A percentile compares a stretch with the other conserved stretches of the same genome.
These are phyloP conservation scores for Ceratoteleas bidentatus DNA, from an alignment of 1,140 invertebrate species.

Conservation along the genomic window DNA sequence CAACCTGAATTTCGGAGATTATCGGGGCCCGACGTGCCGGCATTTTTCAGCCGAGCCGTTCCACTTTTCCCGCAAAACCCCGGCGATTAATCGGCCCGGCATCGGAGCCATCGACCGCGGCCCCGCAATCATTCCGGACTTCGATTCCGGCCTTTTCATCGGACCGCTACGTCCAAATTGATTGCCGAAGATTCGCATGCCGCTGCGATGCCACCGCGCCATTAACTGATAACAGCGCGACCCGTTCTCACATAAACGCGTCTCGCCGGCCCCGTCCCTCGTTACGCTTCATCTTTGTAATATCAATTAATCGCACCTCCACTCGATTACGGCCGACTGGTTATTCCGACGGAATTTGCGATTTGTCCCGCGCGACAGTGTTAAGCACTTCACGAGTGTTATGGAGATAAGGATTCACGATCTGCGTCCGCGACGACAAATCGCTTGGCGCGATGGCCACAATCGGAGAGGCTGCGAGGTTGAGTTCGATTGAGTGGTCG, in stretches of 20 bases:
- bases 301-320: slow-evolving; percentile 55
- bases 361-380: slow-evolving; percentile 16
- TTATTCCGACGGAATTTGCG: slow-evolving; percentile 27
- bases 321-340: slow-evolving; percentile 25
- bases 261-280: slow-evolving; percentile 30
- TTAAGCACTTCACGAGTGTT: slow-evolving; percentile 20
- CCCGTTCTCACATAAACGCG: slow-evolving; percentile 24
- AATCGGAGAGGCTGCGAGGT: no score
- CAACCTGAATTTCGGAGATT: slow-evolving; percentile 58
- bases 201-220: slow-evolving; percentile 50
- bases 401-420: slow-evolving; percentile 18
- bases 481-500: no score
- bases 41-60: slow-evolving; percentile 57
- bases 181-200: slow-evolving; percentile 55
- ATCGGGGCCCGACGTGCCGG: slow-evolving; percentile 55
- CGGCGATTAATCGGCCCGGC: slow-evolving; percentile 48
- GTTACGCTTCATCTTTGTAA: slow-evolving; percentile 40
- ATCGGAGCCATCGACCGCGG: slow-evolving; percentile 26
- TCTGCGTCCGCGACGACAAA: no score
- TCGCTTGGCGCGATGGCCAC: no score
- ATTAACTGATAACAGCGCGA: slow-evolving; percentile 61
- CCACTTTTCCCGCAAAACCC: slow-evolving; percentile 58
- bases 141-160: slow-evolving; percentile 43
- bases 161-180: slow-evolving; percentile 47
- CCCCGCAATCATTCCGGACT: slow-evolving; percentile 40